Conservation (phyloP, 2,888 invertebrate genomes). For the Drosophila anomelani region DNA sequence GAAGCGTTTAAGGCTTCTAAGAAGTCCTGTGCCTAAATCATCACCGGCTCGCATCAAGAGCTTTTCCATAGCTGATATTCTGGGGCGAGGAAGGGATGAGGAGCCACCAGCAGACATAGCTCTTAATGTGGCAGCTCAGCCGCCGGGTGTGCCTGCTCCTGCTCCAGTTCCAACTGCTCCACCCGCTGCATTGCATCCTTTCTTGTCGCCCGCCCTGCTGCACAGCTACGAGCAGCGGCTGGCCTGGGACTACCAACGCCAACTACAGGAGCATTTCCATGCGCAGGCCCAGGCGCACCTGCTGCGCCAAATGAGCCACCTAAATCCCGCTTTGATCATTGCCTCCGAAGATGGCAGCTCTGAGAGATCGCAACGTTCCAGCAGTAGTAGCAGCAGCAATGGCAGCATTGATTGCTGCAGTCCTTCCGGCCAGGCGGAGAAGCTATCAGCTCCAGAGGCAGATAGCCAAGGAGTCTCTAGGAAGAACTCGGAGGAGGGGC, state of each 20-base stretch:
- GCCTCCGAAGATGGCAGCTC: slow-evolving; percentile 88
- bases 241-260: slow-evolving; percentile 86
- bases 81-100: slow-evolving; percentile 85
- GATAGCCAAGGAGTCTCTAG: background rate
- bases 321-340: slow-evolving; percentile 81
- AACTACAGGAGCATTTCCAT: slow-evolving; percentile 86
- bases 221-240: slow-evolving; percentile 88
- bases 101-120: slow-evolving; percentile 1
- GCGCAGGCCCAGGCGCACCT: slow-evolving; percentile 86
- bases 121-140: background rate
- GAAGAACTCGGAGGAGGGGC: slow-evolving; percentile 19
- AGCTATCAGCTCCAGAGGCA: slow-evolving; percentile 5
- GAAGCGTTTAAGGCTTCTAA: slow-evolving; percentile 72
- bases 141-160: slow-evolving; percentile 18
- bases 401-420: slow-evolving; percentile 81
- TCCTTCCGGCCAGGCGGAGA: slow-evolving; percentile 56
- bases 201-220: slow-evolving; percentile 86
- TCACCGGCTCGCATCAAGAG: slow-evolving; percentile 90
- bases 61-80: slow-evolving; percentile 95
- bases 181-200: slow-evolving; percentile 72
- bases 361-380: slow-evolving; percentile 87
- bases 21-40: slow-evolving; percentile 60
- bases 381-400: slow-evolving; percentile 90
- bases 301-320: slow-evolving; percentile 85
- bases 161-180: slow-evolving; percentile 17